These are phyloP conservation scores for Stictonetta naevosa DNA, from an alignment of 2,113 vertebrate genomes.

Conservation along the genomic window DNA sequence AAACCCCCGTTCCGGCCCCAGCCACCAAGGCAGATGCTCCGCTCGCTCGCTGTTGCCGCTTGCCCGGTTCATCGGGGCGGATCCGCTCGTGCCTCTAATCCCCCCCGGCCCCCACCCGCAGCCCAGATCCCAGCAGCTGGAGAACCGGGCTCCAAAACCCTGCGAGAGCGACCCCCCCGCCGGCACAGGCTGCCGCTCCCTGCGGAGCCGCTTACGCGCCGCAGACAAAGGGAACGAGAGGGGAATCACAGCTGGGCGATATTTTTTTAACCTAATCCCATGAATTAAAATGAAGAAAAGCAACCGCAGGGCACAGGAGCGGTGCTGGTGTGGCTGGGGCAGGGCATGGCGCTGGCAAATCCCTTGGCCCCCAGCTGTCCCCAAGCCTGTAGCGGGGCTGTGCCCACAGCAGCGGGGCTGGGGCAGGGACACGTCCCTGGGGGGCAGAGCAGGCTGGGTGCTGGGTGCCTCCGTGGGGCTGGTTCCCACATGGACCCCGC, in stretches of 20 bases:
- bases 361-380: neutral
- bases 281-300: neutral
- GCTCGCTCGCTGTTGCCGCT: neutral
- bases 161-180: neutral
- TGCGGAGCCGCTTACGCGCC: neutral
- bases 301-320: neutral
- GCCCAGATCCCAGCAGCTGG: neutral
- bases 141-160: neutral
- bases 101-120: rapidly evolving
- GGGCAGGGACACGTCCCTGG: neutral
- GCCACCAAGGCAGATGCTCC: neutral
- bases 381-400: neutral
- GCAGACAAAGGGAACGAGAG: slow-evolving; percentile 28
- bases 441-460: neutral
- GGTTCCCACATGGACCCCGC: neutral
- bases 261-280: neutral
- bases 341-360: neutral
- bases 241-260: neutral
- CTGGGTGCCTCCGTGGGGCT: neutral
- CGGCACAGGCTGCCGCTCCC: neutral
- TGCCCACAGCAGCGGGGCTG: neutral
- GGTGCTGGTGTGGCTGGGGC: neutral
- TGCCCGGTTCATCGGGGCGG: neutral
- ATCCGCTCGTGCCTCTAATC: neutral
- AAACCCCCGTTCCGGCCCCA: neutral